phyloP scores from a whole-genome alignment of 2,113 vertebrate species.

The Eurypyga helias region DNA sequence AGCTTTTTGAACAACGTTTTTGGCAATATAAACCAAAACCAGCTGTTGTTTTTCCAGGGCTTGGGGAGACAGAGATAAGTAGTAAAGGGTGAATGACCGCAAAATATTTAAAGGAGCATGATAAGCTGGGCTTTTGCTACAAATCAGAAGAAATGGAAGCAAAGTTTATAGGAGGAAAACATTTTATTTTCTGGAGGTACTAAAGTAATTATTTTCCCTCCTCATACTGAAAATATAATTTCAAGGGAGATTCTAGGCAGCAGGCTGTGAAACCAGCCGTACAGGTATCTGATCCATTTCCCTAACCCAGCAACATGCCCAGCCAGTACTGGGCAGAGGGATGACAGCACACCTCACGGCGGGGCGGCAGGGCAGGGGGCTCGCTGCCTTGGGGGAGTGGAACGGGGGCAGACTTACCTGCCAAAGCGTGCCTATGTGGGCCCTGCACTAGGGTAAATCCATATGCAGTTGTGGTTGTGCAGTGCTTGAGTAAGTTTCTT shows the following conservation, averaged over 20 bases:
- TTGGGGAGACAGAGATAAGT: not conserved
- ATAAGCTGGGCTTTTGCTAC: not conserved
- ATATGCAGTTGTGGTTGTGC: not conserved
- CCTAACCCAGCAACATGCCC: fast-evolving
- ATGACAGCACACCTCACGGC: fast-evolving
- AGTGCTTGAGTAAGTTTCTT: not conserved
- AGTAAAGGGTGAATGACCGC: not conserved
- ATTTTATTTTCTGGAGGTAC: not conserved
- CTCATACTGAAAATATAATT: not conserved
- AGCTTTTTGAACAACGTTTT: not conserved
- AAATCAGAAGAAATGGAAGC: not conserved
- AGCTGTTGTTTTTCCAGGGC: not conserved
- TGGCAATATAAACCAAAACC: not conserved
- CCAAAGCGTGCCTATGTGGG: fast-evolving
- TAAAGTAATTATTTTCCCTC: not conserved
- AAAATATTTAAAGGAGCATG: not conserved
- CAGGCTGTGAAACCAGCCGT: not conserved
- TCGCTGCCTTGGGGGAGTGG: fast-evolving
- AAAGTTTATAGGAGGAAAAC: not conserved
- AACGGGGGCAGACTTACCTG: not conserved
- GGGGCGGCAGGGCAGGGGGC: not conserved
- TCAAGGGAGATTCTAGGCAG: not conserved
- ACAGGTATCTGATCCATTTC: not conserved
- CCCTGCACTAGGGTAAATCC: not conserved
- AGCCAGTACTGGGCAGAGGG: too few species aligned